Conservation (phyloP, 2,797 vertebrate genomes). For the Amazona finschi region DNA sequence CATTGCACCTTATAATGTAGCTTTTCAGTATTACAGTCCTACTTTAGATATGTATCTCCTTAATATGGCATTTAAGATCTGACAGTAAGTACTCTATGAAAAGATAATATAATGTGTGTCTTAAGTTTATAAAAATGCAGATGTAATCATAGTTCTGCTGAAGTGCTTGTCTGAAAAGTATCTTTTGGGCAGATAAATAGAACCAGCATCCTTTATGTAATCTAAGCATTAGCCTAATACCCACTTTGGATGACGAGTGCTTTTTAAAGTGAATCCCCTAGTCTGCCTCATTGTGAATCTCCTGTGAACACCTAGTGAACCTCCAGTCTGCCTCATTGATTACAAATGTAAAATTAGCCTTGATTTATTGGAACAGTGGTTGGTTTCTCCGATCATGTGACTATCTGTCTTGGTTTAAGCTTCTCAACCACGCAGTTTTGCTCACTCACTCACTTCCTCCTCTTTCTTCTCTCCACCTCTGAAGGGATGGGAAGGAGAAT, state of each 20-base stretch:
- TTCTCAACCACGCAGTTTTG: no score
- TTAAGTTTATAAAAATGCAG: not conserved
- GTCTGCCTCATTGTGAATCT: not conserved
- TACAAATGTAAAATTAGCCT: not conserved
- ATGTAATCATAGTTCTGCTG: not conserved
- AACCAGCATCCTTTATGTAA: not conserved
- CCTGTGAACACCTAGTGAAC: not conserved
- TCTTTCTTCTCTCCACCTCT: no score
- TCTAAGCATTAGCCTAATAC: not conserved
- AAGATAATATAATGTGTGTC: not conserved
- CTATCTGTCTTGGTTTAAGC: no score
- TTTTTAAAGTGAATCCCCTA: not conserved
- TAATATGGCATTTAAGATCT: not conserved
- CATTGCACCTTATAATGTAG: not conserved
- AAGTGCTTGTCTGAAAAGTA: not conserved
- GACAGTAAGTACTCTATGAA: not conserved
- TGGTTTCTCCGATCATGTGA: not conserved
- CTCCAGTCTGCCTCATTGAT: not conserved
- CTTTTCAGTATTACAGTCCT: not conserved
- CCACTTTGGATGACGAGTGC: accelerated
- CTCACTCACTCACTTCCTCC: no score
- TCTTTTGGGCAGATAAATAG: not conserved
- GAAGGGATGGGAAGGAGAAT: no score
- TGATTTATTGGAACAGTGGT: not conserved
- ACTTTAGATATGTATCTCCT: not conserved